Evolutionary conservation across 2,113 vertebrate species (phyloP).

Genomic region (Globicephala melas): DNA sequence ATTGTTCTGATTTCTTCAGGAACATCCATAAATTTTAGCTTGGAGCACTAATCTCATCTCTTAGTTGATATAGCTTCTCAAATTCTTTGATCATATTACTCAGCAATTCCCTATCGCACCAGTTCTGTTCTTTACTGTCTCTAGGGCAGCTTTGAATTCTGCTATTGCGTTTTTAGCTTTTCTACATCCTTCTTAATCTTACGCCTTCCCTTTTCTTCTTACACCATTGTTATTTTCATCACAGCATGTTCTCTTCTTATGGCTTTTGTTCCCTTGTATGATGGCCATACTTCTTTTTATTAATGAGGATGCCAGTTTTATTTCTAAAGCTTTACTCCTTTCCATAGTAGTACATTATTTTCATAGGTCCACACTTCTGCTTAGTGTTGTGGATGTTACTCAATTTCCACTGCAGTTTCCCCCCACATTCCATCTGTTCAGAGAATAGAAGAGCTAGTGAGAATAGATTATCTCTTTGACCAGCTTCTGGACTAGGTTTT

Average conservation of each 20-base stretch:
- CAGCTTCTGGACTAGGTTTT: not conserved
- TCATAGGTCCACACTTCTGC: not conserved
- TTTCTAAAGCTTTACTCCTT: not conserved
- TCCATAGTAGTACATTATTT: not conserved
- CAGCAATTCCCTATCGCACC: not conserved
- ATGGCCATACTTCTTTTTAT: not conserved
- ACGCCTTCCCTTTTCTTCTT: not conserved
- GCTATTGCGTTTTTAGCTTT: not conserved
- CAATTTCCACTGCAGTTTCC: not conserved
- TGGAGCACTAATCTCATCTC: not conserved
- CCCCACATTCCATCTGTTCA: not conserved
- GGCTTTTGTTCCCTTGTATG: not conserved
- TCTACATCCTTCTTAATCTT: not conserved
- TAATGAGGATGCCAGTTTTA: not conserved
- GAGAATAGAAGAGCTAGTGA: not conserved
- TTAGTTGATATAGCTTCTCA: not conserved
- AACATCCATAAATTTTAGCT: not conserved
- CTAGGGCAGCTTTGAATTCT: not conserved
- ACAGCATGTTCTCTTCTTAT: not conserved
- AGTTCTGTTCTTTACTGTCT: not conserved
- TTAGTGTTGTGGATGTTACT: not conserved
- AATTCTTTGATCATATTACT: not conserved
- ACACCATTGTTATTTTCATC: not conserved
- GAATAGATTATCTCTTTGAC: not conserved
- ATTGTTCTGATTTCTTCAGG: not conserved